Base-by-base conservation (phyloP, 2,113 vertebrate genomes). In the Lontra canadensis region DNA sequence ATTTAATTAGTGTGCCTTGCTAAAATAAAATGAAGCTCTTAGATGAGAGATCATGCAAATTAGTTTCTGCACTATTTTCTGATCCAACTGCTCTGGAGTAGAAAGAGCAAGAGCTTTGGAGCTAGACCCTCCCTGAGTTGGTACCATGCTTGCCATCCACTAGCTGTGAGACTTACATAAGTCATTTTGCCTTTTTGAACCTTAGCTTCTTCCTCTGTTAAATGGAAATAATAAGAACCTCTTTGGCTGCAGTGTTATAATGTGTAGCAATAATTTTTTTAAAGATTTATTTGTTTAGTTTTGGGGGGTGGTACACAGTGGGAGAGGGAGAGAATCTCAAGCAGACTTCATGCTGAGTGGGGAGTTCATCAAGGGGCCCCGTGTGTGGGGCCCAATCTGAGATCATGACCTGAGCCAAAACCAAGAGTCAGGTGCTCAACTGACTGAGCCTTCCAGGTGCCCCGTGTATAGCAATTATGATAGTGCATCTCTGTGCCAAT, bases 1-100 rank as follows among this genome's bases (percentile, higher is more conserved):
- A 49, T 86, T 97, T 95, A 95, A 94, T 94, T 83, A 34, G 39
- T 74, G 4, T 61, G 74, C 55, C 83, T 97, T 96, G 59, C 83
- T 52, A 78, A 31, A 78, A 47, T 18, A 74, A 96, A 96, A 83
- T 91, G 88, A 92, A 91, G 88, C 71, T 93, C 78, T 55, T 59
- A 67, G 90, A 79, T 74, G 73, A 96, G 44, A 80, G 34, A 87
- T 89, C 82, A 92, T 97, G 73, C 86, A 95, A 80, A 94, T 95
- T 95, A 92, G 74, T 55, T 96, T 88, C 34, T 89, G 83, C 49
- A 52, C 84, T 82, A 34, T 82, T 95, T 97, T 91, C 73, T 83
- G 47, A 84, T 92, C 83, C 87, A 96, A 79, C 39, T 8, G 7
- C 55, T 92, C 49, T 52, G 18, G 21, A 81, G 80, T 61, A 69